These are phyloP conservation scores for Aricia agestis DNA, from an alignment of 1,140 invertebrate species.

Conservation along the genomic window DNA sequence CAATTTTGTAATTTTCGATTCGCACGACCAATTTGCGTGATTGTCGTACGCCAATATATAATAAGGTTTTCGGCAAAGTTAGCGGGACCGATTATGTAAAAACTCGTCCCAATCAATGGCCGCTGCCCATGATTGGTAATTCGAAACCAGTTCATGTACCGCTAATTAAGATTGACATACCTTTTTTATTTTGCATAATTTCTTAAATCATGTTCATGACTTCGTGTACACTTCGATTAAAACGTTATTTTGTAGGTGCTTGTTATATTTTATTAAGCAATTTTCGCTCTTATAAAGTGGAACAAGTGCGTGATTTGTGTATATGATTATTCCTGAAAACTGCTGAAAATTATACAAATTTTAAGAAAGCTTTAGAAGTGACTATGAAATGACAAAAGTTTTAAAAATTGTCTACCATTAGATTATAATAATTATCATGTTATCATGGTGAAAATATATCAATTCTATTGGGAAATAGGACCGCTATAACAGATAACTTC, in stretches of 20 bases:
- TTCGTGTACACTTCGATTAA: neutral
- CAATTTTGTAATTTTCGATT: slow-evolving; percentile 63
- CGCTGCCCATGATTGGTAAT: slow-evolving; percentile 11
- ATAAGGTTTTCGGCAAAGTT: slow-evolving; percentile 50
- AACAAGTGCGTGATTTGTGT: no score
- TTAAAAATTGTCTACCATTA: no score
- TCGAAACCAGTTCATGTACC: neutral
- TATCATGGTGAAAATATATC: no score
- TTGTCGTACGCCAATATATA: slow-evolving; percentile 57
- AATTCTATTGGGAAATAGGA: no score
- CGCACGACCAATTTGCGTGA: slow-evolving; percentile 50
- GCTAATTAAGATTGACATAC: slow-evolving; percentile 11
- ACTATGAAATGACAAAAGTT: no score
- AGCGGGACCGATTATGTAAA: slow-evolving; percentile 42
- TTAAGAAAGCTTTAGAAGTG: no score
- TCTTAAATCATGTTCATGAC: neutral
- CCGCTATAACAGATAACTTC: neutral
- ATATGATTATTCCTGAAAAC: no score
- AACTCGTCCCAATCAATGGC: slow-evolving; percentile 31
- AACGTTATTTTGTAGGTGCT: no score
- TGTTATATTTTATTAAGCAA: no score
- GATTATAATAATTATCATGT: no score
- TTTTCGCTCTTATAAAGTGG: no score
- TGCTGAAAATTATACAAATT: no score
- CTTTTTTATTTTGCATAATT: neutral